Evolutionary conservation across 2,888 invertebrate genomes (phyloP).

Genomic region (Lepidochrysops patricia): DNA sequence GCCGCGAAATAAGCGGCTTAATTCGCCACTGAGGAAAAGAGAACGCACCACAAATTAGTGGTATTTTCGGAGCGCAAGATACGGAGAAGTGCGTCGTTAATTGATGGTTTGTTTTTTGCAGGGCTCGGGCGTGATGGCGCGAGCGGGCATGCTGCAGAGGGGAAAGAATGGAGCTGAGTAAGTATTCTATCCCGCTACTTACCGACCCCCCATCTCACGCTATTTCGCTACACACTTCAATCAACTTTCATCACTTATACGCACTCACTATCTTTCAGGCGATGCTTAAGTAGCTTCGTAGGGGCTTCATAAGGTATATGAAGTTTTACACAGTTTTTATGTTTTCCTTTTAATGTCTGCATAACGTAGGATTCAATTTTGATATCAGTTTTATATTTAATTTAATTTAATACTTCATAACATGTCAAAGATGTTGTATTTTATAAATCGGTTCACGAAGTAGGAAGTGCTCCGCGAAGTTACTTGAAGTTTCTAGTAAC

Average conservation of each 20-base stretch:
- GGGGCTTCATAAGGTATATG: background rate
- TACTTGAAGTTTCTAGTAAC: too few relatives aligned
- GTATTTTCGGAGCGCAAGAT: slow-evolving; percentile 53
- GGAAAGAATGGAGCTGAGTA: slow-evolving; percentile 84
- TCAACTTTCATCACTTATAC: slow-evolving; percentile 8
- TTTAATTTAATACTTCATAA: too few relatives aligned
- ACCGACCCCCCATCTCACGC: background rate
- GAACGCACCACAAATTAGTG: slow-evolving; percentile 38
- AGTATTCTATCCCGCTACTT: slow-evolving; percentile 47
- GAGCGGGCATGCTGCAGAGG: slow-evolving; percentile 85
- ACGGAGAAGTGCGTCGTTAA: slow-evolving; percentile 53
- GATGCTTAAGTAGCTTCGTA: background rate
- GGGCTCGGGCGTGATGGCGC: slow-evolving; percentile 81
- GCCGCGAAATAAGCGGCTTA: too few relatives aligned
- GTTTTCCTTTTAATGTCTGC: background rate
- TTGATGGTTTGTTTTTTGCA: slow-evolving; percentile 62
- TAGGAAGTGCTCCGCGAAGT: too few relatives aligned
- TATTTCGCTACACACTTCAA: slow-evolving; percentile 9
- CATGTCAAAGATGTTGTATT: too few relatives aligned
- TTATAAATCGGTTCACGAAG: too few relatives aligned
- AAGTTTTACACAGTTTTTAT: background rate
- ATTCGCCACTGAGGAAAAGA: too few relatives aligned
- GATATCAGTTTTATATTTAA: too few relatives aligned
- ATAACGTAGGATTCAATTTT: too few relatives aligned
- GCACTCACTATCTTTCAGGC: slow-evolving; percentile 4